Percentiles rank a stretch among this genome's conserved stretches.
Evolutionary conservation across 30 jellyfish, hydroid and myxozoan genomes (phyloP).

Genomic region (Clytia hemisphaerica): DNA sequence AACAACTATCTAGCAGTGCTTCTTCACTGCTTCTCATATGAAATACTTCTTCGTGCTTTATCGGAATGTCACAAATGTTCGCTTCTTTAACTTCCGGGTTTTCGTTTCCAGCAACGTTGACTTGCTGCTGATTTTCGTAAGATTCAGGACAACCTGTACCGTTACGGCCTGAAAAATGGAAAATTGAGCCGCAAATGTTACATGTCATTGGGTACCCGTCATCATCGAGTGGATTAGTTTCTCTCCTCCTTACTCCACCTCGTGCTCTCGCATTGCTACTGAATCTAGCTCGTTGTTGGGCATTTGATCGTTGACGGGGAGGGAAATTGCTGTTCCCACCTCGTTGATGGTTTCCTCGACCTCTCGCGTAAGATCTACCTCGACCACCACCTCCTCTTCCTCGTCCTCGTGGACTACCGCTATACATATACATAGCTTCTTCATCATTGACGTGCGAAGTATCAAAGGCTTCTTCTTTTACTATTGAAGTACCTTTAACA

Average conservation of each 20-base stretch:
- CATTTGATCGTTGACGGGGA: neutral
- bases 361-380: constrained; percentile 7
- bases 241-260: constrained; percentile 8
- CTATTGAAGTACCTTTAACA: constrained; percentile 1
- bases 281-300: constrained; percentile 16
- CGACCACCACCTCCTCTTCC: constrained; percentile 7
- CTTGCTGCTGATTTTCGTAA: constrained; percentile 10
- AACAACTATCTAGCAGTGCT: constrained; percentile 2
- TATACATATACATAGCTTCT: constrained; percentile 11
- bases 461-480: neutral
- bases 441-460: constrained; percentile 10
- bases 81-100: neutral
- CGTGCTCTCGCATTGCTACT: constrained; percentile 13
- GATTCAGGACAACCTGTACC: constrained; percentile 8
- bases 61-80: neutral
- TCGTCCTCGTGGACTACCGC: neutral
- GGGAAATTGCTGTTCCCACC: neutral
- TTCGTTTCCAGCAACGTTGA: neutral
- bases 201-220: neutral
- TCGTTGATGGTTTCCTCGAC: constrained; percentile 11
- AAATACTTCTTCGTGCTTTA: constrained; percentile 6
- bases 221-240: neutral
- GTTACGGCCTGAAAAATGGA: constrained; percentile 15
- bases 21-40: constrained; percentile 22
- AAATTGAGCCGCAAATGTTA: constrained; percentile 3